Percentiles rank a stretch among this genome's conserved stretches.
These are phyloP conservation scores for Amiota minor DNA, from an alignment of 2,888 invertebrate species.

Conservation along the genomic window DNA sequence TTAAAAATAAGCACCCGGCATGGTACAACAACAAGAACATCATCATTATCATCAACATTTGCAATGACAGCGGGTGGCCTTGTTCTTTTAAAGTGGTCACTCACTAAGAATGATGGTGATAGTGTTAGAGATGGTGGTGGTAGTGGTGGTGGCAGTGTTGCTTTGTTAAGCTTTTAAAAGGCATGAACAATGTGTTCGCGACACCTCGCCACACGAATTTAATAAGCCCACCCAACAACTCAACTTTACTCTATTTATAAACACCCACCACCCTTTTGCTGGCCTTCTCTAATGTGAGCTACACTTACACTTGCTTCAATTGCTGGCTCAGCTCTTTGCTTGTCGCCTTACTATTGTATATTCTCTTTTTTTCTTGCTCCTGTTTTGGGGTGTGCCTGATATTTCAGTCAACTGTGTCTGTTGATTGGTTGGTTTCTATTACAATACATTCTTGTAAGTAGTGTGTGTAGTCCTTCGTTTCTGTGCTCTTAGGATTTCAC, in stretches of 20 bases:
- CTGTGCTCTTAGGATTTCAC: not conserved
- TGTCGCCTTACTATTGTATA: not conserved
- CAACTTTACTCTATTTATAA: not conserved
- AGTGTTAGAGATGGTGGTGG: too few relatives aligned
- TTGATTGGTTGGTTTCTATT: not conserved
- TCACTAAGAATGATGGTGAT: not conserved
- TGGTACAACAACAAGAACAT: not conserved
- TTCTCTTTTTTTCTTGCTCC: not conserved
- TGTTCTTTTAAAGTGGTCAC: not conserved
- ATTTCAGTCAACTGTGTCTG: not conserved
- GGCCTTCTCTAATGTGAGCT: not conserved
- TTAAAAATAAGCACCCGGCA: slow-evolving; percentile 7
- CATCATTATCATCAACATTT: not conserved
- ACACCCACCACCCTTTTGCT: not conserved
- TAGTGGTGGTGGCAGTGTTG: not conserved
- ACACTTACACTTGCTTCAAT: too few relatives aligned
- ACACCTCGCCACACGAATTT: not conserved
- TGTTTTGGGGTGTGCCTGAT: slow-evolving; percentile 21
- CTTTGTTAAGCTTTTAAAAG: not conserved
- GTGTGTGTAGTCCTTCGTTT: slow-evolving; percentile 4
- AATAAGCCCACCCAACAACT: not conserved
- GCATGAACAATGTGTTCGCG: not conserved
- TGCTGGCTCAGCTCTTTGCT: not conserved
- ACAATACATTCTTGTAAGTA: not conserved
- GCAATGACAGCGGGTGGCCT: not conserved